phyloP scores from a whole-genome alignment of 2,113 vertebrate species.

The Irena cyanogastra region DNA sequence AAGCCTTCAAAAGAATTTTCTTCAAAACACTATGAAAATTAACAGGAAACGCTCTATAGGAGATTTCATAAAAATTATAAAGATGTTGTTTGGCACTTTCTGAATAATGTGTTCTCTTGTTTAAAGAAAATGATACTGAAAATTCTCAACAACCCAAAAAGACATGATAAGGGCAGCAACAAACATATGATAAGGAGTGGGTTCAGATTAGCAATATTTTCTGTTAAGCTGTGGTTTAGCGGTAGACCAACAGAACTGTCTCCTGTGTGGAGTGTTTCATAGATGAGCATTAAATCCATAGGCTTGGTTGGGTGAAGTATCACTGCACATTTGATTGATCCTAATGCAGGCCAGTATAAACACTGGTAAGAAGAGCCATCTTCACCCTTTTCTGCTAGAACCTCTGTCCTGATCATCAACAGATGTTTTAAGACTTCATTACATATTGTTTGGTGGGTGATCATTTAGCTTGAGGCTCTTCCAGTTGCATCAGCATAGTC shows the following conservation, averaged over 20 bases:
- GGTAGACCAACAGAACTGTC: not conserved
- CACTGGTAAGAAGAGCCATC: not conserved
- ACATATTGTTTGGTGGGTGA: not conserved
- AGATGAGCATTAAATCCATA: not conserved
- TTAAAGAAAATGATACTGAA: not conserved
- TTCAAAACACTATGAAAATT: conserved; percentile 42
- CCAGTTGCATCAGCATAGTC: not conserved
- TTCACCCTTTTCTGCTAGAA: not conserved
- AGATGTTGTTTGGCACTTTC: not conserved
- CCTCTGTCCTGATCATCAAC: not conserved
- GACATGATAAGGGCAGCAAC: not conserved
- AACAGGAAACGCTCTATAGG: conserved; percentile 16
- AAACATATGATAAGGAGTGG: not conserved
- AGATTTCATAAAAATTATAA: conserved; percentile 18
- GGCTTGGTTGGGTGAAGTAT: not conserved
- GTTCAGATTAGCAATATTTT: not conserved
- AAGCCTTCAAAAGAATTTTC: conserved; percentile 48
- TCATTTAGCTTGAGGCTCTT: not conserved
- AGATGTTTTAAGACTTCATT: not conserved
- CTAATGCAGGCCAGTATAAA: not conserved
- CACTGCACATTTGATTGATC: not conserved
- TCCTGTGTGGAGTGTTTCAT: not conserved
- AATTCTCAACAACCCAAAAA: not conserved
- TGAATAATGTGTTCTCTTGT: not conserved
- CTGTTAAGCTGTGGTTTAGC: not conserved